Conservation (phyloP, 92 coral and sea anemone genomes). For the Umimayanthus kanabou region DNA sequence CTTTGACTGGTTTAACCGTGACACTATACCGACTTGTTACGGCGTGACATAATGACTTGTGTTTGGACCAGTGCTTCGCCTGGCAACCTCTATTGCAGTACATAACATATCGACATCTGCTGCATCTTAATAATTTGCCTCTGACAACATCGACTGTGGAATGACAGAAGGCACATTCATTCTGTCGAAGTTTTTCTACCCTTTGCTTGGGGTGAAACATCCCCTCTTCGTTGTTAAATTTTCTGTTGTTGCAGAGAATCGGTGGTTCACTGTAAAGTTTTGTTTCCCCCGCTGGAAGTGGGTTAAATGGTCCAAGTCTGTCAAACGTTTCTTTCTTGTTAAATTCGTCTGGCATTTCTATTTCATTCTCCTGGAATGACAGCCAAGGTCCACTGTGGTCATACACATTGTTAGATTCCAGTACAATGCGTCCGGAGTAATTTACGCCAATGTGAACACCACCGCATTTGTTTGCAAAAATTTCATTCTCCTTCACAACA, state of each 20-base stretch:
- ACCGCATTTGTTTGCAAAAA: constrained; percentile 76
- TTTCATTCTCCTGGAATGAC: neutral
- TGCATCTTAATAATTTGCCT: constrained; percentile 39
- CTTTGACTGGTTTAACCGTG: constrained; percentile 38
- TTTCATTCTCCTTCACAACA: constrained; percentile 50
- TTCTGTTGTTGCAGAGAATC: constrained; percentile 37
- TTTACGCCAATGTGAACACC: constrained; percentile 64
- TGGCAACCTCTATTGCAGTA: constrained; percentile 70
- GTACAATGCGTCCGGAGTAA: constrained; percentile 53
- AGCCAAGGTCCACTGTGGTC: constrained; percentile 79
- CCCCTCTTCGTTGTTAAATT: constrained; percentile 49
- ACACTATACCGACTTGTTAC: constrained; percentile 55
- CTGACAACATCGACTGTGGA: constrained; percentile 5
- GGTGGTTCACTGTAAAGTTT: constrained; percentile 45
- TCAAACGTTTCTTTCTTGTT: too few species aligned
- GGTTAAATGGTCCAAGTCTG: too few species aligned
- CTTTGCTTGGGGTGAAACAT: constrained; percentile 55
- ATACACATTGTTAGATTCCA: constrained; percentile 60
- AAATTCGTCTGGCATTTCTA: neutral
- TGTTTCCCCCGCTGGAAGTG: constrained; percentile 17
- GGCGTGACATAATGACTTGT: constrained; percentile 51
- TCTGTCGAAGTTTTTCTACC: neutral
- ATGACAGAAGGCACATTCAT: constrained; percentile 66
- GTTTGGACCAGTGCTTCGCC: constrained; percentile 56
- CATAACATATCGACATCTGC: constrained; percentile 55